Base-by-base conservation (phyloP, 1,140 invertebrate species). In the Vanessa tameamea region DNA sequence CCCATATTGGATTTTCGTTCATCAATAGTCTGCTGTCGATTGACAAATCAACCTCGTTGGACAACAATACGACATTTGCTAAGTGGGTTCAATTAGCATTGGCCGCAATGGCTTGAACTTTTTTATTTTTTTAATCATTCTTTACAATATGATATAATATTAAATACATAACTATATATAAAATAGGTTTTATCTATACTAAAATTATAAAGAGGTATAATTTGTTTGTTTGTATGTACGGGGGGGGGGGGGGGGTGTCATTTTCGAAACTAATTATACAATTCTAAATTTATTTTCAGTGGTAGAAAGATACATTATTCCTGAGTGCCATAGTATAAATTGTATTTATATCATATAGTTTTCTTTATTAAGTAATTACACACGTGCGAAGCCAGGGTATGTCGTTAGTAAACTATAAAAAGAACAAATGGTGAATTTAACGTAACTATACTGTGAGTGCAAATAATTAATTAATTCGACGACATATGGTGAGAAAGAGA, bases 81-180 rank as follows among this genome's bases (percentile, higher is more conserved):
- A 61, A 77, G 80, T 78, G 61, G 67, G 67, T 72, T 78, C 80
- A 83, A 82, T 83, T 82, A 81, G 75, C 48, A 57, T 72, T 51
- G 23, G 66, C 37, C 67, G 47, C 67, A 77, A 70, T 61, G 43
- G 59, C 14, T 61, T 37, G 9, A 26, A 26, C 16, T 57, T 15
- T 16, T 8, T 0, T 6, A 0, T 13, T 57, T 26, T 23, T 57
- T 55, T 16, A n/a, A n/a, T 11, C 7, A 55, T 11, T n/a, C 1
- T 20, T 23, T 11, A 55, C 6, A 23, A 15, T 53, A 13, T 15
- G 51, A 37, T 16, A n/a, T 16, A 3, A 8, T 0, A 16, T 53
- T 5, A 53, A 7, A 16, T 55, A 55, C 51, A 9, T 8, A 9
- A 43, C 1, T 9, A 0, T 43, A 43, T 43, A 43, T 9, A 8